These are phyloP conservation scores for Tubulanus polymorphus DNA, from an alignment of 2,888 invertebrate genomes.

Conservation along the genomic window DNA sequence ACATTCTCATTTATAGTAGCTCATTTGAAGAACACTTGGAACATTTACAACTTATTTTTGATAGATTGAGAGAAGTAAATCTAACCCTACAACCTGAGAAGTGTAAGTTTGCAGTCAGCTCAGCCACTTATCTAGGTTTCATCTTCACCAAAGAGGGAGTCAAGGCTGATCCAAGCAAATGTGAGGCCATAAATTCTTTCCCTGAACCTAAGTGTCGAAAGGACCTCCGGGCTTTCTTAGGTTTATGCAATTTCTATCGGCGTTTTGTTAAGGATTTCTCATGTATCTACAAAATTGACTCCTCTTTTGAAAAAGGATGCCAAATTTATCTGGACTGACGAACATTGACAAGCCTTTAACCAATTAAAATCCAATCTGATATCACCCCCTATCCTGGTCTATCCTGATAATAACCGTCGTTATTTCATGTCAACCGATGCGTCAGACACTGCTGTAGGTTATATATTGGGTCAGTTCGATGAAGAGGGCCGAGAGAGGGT, in stretches of 20 bases:
- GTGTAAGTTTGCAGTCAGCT: constrained; percentile 19
- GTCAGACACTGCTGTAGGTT: constrained; percentile 20
- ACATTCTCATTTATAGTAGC: constrained; percentile 19
- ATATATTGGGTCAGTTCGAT: constrained; percentile 20
- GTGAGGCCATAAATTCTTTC: constrained; percentile 7
- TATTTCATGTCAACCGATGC: constrained; percentile 21
- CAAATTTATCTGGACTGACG: constrained; percentile 30
- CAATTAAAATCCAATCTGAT: constrained; percentile 29
- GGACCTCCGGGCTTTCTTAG: constrained; percentile 18
- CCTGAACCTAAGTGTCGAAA: constrained; percentile 16
- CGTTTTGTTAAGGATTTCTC: constrained; percentile 38
- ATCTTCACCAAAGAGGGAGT: constrained; percentile 19
- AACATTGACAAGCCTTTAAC: constrained; percentile 35
- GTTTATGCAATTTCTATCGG: constrained; percentile 43
- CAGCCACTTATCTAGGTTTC: constrained; percentile 22
- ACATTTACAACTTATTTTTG: constrained; percentile 19
- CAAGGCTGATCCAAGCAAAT: constrained; percentile 15
- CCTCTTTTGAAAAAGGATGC: constrained; percentile 29
- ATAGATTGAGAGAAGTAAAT: constrained; percentile 15
- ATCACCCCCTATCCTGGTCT: constrained; percentile 21
- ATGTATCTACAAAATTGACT: constrained; percentile 35
- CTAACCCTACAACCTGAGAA: constrained; percentile 21
- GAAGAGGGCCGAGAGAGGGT: constrained; percentile 12
- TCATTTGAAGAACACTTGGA: constrained; percentile 19
- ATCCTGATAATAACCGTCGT: constrained; percentile 21